phyloP scores from a whole-genome alignment of 2,113 vertebrate species.

The Athene noctua region DNA sequence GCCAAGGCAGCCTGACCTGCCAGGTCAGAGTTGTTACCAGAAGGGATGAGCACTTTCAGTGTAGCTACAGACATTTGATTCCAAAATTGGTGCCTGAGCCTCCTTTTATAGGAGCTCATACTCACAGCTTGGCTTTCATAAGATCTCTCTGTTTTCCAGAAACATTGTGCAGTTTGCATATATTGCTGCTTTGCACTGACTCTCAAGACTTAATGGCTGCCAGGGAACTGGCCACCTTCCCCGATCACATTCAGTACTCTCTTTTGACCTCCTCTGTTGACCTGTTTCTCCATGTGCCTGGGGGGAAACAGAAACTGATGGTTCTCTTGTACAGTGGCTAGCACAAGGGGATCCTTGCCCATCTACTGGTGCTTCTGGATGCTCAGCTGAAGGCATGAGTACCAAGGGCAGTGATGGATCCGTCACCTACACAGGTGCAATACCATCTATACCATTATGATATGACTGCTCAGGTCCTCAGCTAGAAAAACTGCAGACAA shows the following conservation, averaged over 20 bases:
- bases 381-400: background rate
- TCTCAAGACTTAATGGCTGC: background rate
- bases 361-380: background rate
- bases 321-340: background rate
- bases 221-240: background rate
- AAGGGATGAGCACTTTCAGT: background rate
- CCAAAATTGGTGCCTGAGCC: background rate
- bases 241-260: background rate
- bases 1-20: background rate
- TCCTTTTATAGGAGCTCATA: background rate
- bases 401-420: background rate
- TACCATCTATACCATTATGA: background rate
- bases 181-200: background rate
- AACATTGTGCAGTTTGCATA: background rate
- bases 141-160: background rate
- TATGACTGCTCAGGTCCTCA: background rate
- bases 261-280: background rate
- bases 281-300: background rate
- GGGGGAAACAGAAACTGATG: background rate
- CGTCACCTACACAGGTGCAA: background rate
- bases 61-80: background rate
- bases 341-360: background rate
- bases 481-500: background rate
- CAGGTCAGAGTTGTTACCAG: background rate
- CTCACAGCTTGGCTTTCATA: background rate